Conservation (phyloP, 2,888 invertebrate species). For the Limnephilus auricula region DNA sequence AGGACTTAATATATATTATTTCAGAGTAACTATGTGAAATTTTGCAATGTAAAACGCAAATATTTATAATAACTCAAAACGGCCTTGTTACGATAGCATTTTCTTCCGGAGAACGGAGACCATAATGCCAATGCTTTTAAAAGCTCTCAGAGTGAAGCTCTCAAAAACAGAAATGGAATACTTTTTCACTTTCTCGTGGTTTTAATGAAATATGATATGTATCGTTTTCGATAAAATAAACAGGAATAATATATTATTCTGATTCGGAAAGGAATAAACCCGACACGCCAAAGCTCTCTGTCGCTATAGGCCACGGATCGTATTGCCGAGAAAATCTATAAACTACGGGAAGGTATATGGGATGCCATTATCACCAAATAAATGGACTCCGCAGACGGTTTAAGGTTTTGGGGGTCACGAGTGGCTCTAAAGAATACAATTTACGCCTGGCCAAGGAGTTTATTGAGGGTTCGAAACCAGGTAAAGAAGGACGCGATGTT, state of each 20-base stretch:
- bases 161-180: not conserved
- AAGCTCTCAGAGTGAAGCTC: not conserved
- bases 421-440: conserved; percentile 26
- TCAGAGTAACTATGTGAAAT: no score
- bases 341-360: conserved; percentile 33
- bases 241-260: not conserved
- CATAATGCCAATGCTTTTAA: no score
- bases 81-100: no score
- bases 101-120: no score
- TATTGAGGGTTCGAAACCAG: conserved; percentile 3
- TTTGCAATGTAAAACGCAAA: no score
- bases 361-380: conserved; percentile 42
- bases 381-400: conserved; percentile 32
- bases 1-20: no score
- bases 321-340: conserved; percentile 31
- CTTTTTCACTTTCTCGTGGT: not conserved
- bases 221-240: conserved; percentile 9
- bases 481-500: not conserved
- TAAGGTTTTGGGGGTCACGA: conserved; percentile 18
- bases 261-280: conserved; percentile 19
- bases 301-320: conserved; percentile 14
- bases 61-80: no score
- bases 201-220: not conserved
- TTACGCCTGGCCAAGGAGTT: conserved; percentile 11
- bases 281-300: conserved; percentile 15